Percentiles rank a stretch among this genome's conserved stretches.
phyloP scores from a whole-genome alignment of 2,888 invertebrate genomes.

The Melanophora roralis region DNA sequence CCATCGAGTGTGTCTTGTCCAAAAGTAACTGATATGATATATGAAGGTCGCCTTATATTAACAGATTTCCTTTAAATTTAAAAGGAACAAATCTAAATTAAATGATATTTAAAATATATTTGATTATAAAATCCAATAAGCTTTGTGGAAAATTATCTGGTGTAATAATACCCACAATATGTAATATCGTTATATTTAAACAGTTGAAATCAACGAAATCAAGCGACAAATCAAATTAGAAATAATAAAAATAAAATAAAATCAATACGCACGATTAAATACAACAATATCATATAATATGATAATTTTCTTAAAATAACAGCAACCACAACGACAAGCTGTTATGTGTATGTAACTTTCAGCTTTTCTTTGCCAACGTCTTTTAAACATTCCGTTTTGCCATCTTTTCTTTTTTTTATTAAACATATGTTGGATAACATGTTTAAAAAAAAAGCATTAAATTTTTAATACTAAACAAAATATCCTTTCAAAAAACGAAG shows the following conservation, averaged over 20 bases:
- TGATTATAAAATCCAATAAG: constrained; percentile 37
- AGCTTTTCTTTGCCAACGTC: no score
- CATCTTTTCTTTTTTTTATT: background rate
- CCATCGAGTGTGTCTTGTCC: background rate
- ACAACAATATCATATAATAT: constrained; percentile 73
- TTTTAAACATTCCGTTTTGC: no score
- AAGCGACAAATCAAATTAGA: constrained; percentile 60
- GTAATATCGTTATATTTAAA: constrained; percentile 49
- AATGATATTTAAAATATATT: constrained; percentile 40
- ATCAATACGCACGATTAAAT: constrained; percentile 76
- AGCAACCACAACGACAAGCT: background rate
- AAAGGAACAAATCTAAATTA: no score
- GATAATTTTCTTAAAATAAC: constrained; percentile 53
- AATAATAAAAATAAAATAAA: constrained; percentile 71
- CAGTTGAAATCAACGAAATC: constrained; percentile 59
- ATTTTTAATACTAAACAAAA: constrained; percentile 30
- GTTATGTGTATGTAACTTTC: no score
- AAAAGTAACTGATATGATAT: no score
- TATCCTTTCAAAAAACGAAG: constrained; percentile 1
- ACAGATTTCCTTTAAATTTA: no score
- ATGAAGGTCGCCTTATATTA: no score
- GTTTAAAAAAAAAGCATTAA: constrained; percentile 4
- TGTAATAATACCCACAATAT: constrained; percentile 45
- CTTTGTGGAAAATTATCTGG: constrained; percentile 36
- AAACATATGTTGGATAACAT: background rate